Evolutionary conservation across 2,888 invertebrate species (phyloP), one percentile per base, ranked within the genome.

Genomic region (Epinotia nisella): DNA sequence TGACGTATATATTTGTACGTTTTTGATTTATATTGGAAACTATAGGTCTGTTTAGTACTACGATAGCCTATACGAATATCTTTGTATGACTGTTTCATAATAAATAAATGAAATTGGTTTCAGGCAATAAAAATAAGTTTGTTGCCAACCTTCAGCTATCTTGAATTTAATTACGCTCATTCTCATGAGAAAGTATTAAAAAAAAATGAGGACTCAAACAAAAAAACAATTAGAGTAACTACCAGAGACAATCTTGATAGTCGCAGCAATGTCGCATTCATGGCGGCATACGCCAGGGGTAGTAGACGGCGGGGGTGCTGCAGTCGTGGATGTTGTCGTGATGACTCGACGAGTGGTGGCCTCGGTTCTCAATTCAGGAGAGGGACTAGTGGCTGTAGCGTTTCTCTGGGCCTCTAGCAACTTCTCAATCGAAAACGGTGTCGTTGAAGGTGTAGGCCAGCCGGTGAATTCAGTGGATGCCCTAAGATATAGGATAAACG

Each of bases 401-500:
- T 95, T 95, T 70, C 95, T 92, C 79, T 92, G 94, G 78, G 94
- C 93, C 87, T 96, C 97, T 64, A 97, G 84, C 9, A 97, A 93
- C 84, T 97, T 97, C 83, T 97, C 97, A 72, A 97, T 96, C 0
- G 97, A 97, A 78, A 97, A 96, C 0, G 97, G 97, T 0, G 97
- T 97, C 0, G 98, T 97, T 1, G 98, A 97, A 7, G 97, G 96
- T 0, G 97, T 97, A 13, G 98, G 97, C 98, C 98, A 98, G 17
- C 98, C 98, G 15, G 97, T 98, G 81, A 98, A 98, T 87, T 97
- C 97, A 19, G 98, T 98, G 10, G 97, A 97, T 24, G 96, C 96
- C 89, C 97, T 97, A 82, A 55, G 90, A 86, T 39, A 51, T 15
- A 35, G 35, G 35, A 35, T 9, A 35, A 35, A 9, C 35, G 35